Evolutionary conservation across 23 tunicate species (phyloP).

Genomic region (Trididemnum clinides): DNA sequence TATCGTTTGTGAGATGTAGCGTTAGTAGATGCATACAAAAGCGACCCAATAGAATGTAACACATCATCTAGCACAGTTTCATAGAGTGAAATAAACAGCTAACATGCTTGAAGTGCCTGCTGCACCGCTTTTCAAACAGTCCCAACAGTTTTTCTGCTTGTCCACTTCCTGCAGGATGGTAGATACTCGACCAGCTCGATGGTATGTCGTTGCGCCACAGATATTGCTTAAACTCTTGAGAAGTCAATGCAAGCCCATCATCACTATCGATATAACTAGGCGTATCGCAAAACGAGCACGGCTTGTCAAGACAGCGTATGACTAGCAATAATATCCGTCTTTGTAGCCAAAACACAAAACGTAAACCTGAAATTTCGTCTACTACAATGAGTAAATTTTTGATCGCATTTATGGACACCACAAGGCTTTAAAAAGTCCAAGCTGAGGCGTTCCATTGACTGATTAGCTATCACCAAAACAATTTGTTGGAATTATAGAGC

Average conservation of each 20-base stretch:
- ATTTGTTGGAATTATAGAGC: background rate
- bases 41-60: background rate
- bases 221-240: background rate
- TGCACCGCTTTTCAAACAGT: background rate
- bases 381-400: too few relatives aligned
- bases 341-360: too few relatives aligned
- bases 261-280: background rate
- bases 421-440: background rate
- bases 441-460: background rate
- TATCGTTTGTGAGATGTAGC: conserved; percentile 2
- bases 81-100: too few relatives aligned
- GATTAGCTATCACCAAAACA: background rate
- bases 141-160: background rate
- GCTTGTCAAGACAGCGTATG: background rate
- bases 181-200: background rate
- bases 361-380: too few relatives aligned
- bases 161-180: background rate
- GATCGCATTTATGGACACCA: background rate
- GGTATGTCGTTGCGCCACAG: background rate
- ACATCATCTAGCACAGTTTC: background rate
- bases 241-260: background rate
- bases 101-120: background rate
- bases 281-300: background rate
- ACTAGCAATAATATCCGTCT: too few relatives aligned
- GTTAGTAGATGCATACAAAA: background rate